Evolutionary conservation across 2,888 invertebrate genomes (phyloP).

Genomic region (Apomyelois bistriatella): DNA sequence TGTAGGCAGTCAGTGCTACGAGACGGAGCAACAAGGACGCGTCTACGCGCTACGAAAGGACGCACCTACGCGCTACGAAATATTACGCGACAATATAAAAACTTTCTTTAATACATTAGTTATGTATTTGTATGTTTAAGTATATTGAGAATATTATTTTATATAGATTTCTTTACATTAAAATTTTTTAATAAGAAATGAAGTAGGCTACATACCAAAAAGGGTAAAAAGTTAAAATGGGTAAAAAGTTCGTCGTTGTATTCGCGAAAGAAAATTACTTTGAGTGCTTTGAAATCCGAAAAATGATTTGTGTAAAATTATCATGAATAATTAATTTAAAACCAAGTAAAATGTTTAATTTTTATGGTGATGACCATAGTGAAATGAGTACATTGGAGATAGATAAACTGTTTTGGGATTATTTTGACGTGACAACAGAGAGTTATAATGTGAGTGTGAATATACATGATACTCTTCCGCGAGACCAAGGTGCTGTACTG

Average conservation of each 20-base stretch:
- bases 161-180: too few relatives aligned
- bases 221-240: neutral
- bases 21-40: slow-evolving; percentile 22
- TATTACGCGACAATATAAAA: neutral
- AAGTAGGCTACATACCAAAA: neutral
- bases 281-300: neutral
- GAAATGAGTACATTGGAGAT: slow-evolving; percentile 34
- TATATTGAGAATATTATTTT: too few relatives aligned
- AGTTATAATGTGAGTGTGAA: slow-evolving; percentile 23
- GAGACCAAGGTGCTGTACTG: slow-evolving; percentile 65
- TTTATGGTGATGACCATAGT: slow-evolving; percentile 25
- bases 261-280: slow-evolving; percentile 3
- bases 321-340: neutral
- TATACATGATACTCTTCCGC: slow-evolving; percentile 26
- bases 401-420: slow-evolving; percentile 59
- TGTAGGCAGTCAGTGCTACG: slow-evolving; percentile 27
- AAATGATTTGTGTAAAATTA: neutral
- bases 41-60: slow-evolving; percentile 16
- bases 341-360: slow-evolving; percentile 28
- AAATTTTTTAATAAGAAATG: too few relatives aligned
- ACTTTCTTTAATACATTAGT: neutral
- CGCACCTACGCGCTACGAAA: slow-evolving; percentile 17
- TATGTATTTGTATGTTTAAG: neutral
- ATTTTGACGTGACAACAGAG: slow-evolving; percentile 43
- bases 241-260: neutral